Percentiles rank a stretch among this genome's conserved stretches.
These are phyloP conservation scores for Cybosia mesomella DNA, from an alignment of 2,888 invertebrate genomes.

Conservation along the genomic window DNA sequence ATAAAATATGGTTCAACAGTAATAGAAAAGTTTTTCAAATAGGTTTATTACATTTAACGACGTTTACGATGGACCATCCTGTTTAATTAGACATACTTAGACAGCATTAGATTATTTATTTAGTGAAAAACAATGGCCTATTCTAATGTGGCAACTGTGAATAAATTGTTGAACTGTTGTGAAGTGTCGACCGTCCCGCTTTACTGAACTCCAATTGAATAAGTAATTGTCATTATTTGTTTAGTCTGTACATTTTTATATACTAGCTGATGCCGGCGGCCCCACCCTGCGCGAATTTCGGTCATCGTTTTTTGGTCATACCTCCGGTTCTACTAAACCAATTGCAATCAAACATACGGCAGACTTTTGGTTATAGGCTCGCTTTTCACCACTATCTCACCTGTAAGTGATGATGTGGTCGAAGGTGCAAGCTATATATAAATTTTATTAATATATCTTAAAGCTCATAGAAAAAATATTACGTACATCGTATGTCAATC, in stretches of 20 bases:
- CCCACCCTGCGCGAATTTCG: too few species aligned
- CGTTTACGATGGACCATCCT: not conserved
- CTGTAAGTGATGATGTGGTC: too few species aligned
- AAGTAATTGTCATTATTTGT: slow-evolving; percentile 8
- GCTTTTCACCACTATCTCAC: too few species aligned
- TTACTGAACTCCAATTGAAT: slow-evolving; percentile 15
- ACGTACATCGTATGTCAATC: too few species aligned
- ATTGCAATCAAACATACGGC: too few species aligned
- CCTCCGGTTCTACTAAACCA: too few species aligned
- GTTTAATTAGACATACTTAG: slow-evolving; percentile 11
- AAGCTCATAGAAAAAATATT: too few species aligned
- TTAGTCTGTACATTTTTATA: not conserved
- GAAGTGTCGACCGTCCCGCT: slow-evolving; percentile 26
- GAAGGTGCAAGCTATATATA: too few species aligned
- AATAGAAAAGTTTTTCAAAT: not conserved
- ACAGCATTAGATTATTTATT: slow-evolving; percentile 23
- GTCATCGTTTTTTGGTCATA: too few species aligned
- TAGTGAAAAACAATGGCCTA: slow-evolving; percentile 34
- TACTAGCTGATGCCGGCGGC: too few species aligned
- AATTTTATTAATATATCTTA: too few species aligned
- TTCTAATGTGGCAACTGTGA: slow-evolving; percentile 24
- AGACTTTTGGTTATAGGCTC: too few species aligned
- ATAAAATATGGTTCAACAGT: not conserved
- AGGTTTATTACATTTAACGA: slow-evolving; percentile 5
- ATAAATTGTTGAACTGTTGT: slow-evolving; percentile 26